Evolutionary conservation across 2,888 invertebrate genomes (phyloP).

Genomic region (Acheta domesticus): DNA sequence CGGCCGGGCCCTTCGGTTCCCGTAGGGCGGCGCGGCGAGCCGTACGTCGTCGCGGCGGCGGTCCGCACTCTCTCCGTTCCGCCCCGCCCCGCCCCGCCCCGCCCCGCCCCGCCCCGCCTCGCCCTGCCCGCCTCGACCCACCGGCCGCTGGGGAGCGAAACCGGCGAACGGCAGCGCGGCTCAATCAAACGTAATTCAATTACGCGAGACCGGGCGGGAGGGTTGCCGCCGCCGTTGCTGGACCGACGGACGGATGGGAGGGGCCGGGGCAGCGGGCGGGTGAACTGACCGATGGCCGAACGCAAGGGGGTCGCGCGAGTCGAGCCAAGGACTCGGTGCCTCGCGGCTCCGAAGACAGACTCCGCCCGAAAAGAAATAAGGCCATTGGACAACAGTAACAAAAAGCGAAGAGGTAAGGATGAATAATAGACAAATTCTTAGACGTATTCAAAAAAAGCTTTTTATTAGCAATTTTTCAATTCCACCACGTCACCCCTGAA

Average conservation of each 20-base stretch:
- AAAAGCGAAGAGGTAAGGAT: background rate
- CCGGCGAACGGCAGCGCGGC: slow-evolving; percentile 18
- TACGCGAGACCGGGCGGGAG: slow-evolving; percentile 6
- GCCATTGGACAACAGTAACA: background rate
- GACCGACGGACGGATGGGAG: background rate
- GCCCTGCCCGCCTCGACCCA: background rate
- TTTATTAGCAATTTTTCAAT: too few species aligned
- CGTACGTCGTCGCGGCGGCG: too few species aligned
- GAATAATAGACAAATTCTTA: too few species aligned
- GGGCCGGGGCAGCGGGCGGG: background rate
- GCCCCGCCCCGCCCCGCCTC: background rate
- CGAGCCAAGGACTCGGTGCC: background rate
- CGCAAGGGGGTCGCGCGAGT: background rate
- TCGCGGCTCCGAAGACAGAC: background rate
- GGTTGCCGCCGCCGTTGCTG: too few species aligned
- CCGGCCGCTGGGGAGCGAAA: slow-evolving; percentile 7
- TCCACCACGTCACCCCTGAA: too few species aligned
- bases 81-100: background rate
- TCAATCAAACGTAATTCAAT: slow-evolving; percentile 18
- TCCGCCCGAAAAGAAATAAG: background rate
- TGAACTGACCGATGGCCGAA: background rate
- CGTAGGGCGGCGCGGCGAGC: too few species aligned
- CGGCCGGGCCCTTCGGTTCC: too few species aligned
- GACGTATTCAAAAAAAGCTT: too few species aligned
- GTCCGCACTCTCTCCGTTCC: background rate